Evolutionary conservation across 2,888 invertebrate species (phyloP), one percentile per base, ranked within the genome.

Genomic region (Hypomecis punctinalis): DNA sequence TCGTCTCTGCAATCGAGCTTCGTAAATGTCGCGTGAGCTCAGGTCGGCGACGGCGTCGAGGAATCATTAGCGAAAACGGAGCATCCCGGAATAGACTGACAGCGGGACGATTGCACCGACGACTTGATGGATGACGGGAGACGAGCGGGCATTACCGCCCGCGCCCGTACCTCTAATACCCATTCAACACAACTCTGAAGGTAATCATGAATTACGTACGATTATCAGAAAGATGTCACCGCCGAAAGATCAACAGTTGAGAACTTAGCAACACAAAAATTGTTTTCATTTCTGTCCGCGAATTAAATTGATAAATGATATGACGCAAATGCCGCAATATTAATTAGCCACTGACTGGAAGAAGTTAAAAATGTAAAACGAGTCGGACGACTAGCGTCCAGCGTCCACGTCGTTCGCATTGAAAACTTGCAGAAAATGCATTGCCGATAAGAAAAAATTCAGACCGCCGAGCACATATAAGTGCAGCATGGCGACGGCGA

Each of bases 391-490:
- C 71, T 40, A 47, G 48, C 64, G 61, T 55, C 64, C 70, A 72
- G 72, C 75, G 79, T 77, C 78, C 78, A 80, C 81, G 79, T 80
- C 77, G 83, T 77, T 84, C 82, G 84, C 86, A 86, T 89, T 88
- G 89, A 86, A 91, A 91, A 88, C 88, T 86, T 84, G 92, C 90
- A 91, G 90, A 92, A 92, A 91, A 93, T 92, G 90, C 89, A 88
- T 86, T 80, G 85, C 80, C 85, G 92, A 92, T 92, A 93, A 92
- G 90, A 93, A 93, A 93, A 93, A 92, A 92, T 85, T 90, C 89
- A 89, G 90, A 85, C 82, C 90, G 86, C 79, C 82, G 83, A 85
- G 87, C 88, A 78, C 90, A 86, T 89, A 89, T 90, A 91, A 89
- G 91, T 91, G 86, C 88, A 79, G 84, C 85, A 89, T 87, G 86